Base-by-base conservation (phyloP, 2,888 invertebrate species). In the Aporophyla nigra region DNA sequence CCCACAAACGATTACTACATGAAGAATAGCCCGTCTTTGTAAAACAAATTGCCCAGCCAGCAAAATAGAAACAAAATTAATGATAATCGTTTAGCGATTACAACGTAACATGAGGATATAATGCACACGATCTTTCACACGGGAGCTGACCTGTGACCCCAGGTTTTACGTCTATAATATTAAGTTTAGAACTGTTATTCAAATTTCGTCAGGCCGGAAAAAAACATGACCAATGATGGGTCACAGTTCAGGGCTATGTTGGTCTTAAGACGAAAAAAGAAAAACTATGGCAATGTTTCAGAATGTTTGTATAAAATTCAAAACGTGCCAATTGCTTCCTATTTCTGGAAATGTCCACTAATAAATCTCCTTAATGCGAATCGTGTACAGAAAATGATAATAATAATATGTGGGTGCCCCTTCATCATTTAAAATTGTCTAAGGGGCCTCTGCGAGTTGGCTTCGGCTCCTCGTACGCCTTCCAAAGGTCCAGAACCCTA, bases 81-180 rank as follows among this genome's bases (percentile, higher is more conserved):
- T 88, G 82, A 67, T 81, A 71, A 88, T 80, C 85, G 77, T 82
- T 88, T 81, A 84, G 40, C 59, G 77, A 85, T 83, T 76, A 72
- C 77, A 62, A 76, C 72, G 71, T 83, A 71, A 81, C 77, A 77
- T 68, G 73, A 81, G 69, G 72, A 78, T 76, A 33, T 59, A 59
- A 61, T 80, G 69, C 59, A 71, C 63, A 71, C 65, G 84, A 84
- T 83, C 84, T 86, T 87, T 87, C 85, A 84, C 87, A 87, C 83
- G 85, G 89, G 82, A 86, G 88, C 85, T 82, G 85, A 82, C 84
- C 89, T 86, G 9, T 88, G 74, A 79, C 78, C 83, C 56, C 53
- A 61, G 73, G 43, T 68, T 73, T 33, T 77, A 56, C n/a, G 12
- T 19, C 53, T 53, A 40, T 40, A 51, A 65, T 66, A 61, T 54